Evolutionary conservation across 2,797 vertebrate genomes (phyloP), one percentile per base, ranked within the genome.

Genomic region (Malurus leucopterus): DNA sequence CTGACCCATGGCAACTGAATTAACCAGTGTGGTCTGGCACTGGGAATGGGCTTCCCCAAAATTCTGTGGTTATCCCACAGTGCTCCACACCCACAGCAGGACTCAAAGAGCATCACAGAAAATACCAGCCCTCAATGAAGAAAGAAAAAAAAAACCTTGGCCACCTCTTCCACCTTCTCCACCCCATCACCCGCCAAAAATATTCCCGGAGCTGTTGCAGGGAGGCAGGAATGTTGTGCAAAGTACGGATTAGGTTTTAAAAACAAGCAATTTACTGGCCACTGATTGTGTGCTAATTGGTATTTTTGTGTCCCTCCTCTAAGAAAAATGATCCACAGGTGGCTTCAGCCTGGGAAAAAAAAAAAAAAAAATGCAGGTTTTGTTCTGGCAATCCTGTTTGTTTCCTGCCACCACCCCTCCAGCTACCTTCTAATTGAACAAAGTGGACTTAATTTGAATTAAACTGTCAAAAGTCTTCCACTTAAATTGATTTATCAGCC

Each of bases 381-480:
- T 89, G 75, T 84, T 94, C 51, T 92, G 54, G 84, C 67, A 91
- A 80, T 74, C 73, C 84, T 89, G 90, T 94, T 95, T 88, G 80
- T 93, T 91, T 87, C 85, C 90, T 92, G 82, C 68, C 93, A 86
- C 90, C 69, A 69, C 70, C 89, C 77, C 95, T 92, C 93, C 73
- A 92, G 86, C 96, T 94, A 69, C 72, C 84, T 72, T 89, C 93
- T 94, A 97, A 97, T 97, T 97, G 96, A 98, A 96, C 92, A 95
- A 97, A 97, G 92, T 96, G 93, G 94, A 96, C 95, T 96, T 97
- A 96, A 97, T 97, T 96, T 97, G 97, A 96, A 97, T 97, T 97
- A 97, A 97, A 96, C 89, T 96, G 96, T 96, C 96, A 97, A 95
- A 97, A 96, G 94, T 94, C 90, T 95, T 94, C 96, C 86, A 95